Evolutionary conservation across 2,797 vertebrate species (phyloP).

Genomic region (Scolopax rusticola): DNA sequence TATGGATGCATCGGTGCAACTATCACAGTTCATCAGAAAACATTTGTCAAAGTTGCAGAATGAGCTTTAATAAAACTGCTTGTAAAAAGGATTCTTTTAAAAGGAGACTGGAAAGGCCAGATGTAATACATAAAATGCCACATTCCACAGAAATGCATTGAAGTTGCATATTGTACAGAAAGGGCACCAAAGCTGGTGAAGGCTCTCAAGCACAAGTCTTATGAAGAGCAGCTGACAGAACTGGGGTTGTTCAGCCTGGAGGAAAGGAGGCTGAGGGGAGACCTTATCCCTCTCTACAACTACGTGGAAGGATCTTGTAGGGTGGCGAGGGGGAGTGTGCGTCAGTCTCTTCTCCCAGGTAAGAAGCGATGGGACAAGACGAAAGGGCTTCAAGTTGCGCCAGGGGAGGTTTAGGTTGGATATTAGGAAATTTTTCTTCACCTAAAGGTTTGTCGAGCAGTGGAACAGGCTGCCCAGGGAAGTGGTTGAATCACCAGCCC

Average conservation of each 20-base stretch:
- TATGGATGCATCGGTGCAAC: background rate
- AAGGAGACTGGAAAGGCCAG: background rate
- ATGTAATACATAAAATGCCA: background rate
- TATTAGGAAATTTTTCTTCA: background rate
- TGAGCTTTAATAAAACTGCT: background rate
- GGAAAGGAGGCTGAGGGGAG: background rate
- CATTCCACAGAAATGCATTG: background rate
- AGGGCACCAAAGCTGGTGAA: background rate
- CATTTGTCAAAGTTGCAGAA: background rate
- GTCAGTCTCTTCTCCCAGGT: background rate
- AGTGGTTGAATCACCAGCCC: background rate
- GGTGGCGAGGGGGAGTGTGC: too few relatives aligned
- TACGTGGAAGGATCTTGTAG: background rate
- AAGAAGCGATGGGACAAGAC: background rate
- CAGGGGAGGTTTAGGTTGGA: background rate
- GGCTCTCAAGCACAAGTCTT: background rate
- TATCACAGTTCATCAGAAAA: background rate
- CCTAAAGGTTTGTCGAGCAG: background rate
- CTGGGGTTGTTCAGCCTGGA: background rate
- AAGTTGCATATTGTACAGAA: background rate
- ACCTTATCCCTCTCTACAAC: background rate
- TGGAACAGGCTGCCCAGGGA: background rate
- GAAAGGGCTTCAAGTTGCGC: background rate
- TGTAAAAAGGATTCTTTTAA: background rate
- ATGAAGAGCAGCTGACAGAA: background rate